phyloP scores from a whole-genome alignment of 2,113 vertebrate genomes.

The Apus apus region DNA sequence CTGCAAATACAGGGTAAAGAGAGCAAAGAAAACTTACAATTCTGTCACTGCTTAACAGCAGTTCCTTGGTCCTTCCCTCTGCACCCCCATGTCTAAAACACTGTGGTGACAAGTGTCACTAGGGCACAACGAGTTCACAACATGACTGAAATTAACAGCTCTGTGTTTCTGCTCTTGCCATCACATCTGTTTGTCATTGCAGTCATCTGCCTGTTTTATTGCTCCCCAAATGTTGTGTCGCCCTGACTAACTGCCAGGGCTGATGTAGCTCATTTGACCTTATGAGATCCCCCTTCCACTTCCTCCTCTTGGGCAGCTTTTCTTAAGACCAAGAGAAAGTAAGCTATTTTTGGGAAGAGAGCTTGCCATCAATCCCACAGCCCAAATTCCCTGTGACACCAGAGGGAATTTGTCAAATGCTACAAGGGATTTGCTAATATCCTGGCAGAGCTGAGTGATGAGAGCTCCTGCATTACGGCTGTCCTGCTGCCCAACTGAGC shows the following conservation, averaged over 20 bases:
- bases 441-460: not conserved
- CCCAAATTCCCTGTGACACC: not conserved
- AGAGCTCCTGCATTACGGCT: not conserved
- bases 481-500: not conserved
- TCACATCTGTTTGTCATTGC: not conserved
- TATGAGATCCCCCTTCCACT: not conserved
- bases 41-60: not conserved
- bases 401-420: not conserved
- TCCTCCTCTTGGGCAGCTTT: not conserved
- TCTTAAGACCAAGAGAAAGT: not conserved
- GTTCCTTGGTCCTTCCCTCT: not conserved
- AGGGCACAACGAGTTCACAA: not conserved
- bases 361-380: not conserved
- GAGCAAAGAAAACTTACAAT: not conserved
- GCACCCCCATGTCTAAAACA: not conserved
- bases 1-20: not conserved
- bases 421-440: not conserved
- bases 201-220: not conserved
- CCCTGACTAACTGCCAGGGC: not conserved
- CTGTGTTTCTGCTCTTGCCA: not conserved
- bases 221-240: not conserved
- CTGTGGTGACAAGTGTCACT: not conserved
- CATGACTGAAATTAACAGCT: accelerated
- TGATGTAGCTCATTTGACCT: not conserved
- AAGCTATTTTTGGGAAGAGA: not conserved